Evolutionary conservation across 2,113 vertebrate species (phyloP).

Genomic region (Cochlearius cochlearius): DNA sequence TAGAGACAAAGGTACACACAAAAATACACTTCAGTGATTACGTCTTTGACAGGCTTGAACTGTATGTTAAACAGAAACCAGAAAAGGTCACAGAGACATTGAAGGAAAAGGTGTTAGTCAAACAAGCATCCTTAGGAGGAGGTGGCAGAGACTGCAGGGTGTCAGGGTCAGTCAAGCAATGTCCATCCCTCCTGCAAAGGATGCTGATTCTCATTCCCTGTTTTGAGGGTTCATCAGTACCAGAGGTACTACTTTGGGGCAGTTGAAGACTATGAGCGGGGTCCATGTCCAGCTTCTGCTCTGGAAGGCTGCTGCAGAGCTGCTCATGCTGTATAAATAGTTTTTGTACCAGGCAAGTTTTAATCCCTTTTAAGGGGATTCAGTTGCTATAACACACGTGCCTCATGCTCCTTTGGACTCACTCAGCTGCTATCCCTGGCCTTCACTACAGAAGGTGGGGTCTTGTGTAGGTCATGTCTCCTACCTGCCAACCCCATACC

Average conservation of each 20-base stretch:
- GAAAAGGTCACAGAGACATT: neutral
- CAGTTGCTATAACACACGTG: rapidly evolving
- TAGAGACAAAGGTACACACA: neutral
- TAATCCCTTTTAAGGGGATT: neutral
- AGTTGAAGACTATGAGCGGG: neutral
- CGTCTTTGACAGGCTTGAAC: neutral
- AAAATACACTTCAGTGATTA: neutral
- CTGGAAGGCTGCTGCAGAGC: neutral
- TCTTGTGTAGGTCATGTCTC: neutral
- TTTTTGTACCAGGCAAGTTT: neutral
- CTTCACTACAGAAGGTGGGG: neutral
- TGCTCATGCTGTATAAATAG: neutral
- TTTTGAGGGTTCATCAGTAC: neutral
- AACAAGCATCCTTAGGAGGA: neutral
- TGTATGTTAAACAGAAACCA: neutral
- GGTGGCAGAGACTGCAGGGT: neutral
- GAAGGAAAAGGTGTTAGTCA: neutral
- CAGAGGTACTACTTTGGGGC: neutral
- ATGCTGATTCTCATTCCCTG: neutral
- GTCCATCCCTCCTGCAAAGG: neutral
- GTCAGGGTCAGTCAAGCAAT: neutral
- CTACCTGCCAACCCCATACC: neutral
- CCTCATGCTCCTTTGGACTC: neutral
- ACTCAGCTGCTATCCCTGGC: neutral
- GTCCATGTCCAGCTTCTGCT: neutral